Percentiles rank a stretch among this genome's conserved stretches.
Conservation (phyloP, 2,797 vertebrate species). For the Crenuchus spilurus region DNA sequence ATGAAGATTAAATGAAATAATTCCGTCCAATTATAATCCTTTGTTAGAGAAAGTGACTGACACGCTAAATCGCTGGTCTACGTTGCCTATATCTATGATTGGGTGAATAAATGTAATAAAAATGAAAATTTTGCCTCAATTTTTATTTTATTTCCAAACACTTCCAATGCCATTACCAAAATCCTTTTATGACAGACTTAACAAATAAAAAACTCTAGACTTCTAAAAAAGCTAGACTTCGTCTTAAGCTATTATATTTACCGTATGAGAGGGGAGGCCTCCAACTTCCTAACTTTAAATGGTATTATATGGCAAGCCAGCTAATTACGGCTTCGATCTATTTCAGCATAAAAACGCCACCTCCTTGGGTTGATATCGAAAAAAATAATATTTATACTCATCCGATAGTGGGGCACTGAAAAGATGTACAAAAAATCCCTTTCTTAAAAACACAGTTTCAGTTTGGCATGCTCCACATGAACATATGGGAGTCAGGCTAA, state of each 20-base stretch:
- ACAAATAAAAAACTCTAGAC: not conserved
- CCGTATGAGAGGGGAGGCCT: slow-evolving; percentile 9
- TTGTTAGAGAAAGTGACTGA: slow-evolving; percentile 10
- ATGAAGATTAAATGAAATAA: slow-evolving; percentile 36
- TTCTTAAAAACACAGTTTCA: not conserved
- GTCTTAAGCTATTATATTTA: not conserved
- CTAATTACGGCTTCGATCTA: too few species aligned
- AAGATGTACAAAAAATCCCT: not conserved
- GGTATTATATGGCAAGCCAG: slow-evolving; percentile 18
- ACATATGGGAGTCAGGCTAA: not conserved
- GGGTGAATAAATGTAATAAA: slow-evolving; percentile 46
- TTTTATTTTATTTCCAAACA: not conserved
- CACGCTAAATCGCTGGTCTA: slow-evolving; percentile 28
- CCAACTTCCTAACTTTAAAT: slow-evolving; percentile 12
- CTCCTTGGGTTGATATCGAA: not conserved
- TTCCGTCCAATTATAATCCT: slow-evolving; percentile 32
- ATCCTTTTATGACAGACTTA: not conserved
- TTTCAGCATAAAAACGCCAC: too few species aligned
- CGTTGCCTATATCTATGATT: slow-evolving; percentile 40
- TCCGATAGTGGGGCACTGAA: not conserved
- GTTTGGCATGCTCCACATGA: not conserved
- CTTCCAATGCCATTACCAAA: not conserved
- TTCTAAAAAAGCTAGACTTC: slow-evolving; percentile 9
- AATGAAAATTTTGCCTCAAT: slow-evolving; percentile 26
- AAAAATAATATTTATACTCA: not conserved